These are phyloP conservation scores for Taenioides sp. DNA, from an alignment of 2,797 vertebrate species.

Conservation along the genomic window DNA sequence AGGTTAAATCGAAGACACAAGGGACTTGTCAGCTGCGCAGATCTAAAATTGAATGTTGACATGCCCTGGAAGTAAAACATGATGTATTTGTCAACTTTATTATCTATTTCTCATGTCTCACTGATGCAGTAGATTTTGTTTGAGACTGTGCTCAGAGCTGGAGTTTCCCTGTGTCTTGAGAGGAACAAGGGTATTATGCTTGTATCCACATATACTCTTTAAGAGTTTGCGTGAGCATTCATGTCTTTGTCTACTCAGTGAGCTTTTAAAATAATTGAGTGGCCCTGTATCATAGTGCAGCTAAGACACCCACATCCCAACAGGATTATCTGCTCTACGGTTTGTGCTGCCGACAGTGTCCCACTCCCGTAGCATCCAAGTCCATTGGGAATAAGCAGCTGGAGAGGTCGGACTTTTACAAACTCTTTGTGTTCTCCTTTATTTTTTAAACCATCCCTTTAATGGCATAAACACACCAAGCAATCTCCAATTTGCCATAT, in stretches of 20 bases:
- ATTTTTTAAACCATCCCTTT: no score
- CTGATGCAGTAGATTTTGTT: no score
- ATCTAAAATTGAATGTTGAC: no score
- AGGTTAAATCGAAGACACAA: no score
- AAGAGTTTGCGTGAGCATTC: slow-evolving; percentile 56
- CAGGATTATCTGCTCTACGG: slow-evolving; percentile 57
- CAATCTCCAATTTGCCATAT: no score
- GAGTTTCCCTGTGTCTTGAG: neutral
- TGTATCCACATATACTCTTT: slow-evolving; percentile 36
- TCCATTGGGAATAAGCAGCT: neutral
- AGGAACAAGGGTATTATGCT: slow-evolving; percentile 25
- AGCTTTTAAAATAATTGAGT: slow-evolving; percentile 75
- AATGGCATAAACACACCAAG: neutral
- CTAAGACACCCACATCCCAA: slow-evolving; percentile 49
- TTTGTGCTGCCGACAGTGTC: slow-evolving; percentile 51
- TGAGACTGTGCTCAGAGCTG: neutral
- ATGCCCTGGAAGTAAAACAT: neutral
- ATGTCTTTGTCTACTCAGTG: slow-evolving; percentile 63
- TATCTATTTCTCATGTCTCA: neutral
- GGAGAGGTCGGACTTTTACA: slow-evolving; percentile 4
- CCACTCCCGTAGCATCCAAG: slow-evolving; percentile 10
- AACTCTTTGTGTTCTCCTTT: neutral
- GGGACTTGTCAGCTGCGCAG: no score
- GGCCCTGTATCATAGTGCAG: slow-evolving; percentile 37
- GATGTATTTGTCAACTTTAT: neutral